A percentile compares a stretch with the other conserved stretches of the same genome.
phyloP scores from a whole-genome alignment of 2,113 vertebrate species.

The Seriola quinqueradiata region DNA sequence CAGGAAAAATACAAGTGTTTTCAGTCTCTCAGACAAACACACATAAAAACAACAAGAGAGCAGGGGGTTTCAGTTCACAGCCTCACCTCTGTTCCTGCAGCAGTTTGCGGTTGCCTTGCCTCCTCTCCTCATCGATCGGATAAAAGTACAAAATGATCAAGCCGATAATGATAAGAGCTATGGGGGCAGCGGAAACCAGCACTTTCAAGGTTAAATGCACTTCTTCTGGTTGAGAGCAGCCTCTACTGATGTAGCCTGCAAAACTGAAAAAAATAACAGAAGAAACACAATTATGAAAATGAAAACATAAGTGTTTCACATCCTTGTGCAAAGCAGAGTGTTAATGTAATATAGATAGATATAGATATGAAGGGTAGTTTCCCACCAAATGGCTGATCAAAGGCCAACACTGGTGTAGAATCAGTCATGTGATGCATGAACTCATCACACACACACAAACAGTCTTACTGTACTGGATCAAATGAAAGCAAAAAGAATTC shows the following conservation, averaged over 20 bases:
- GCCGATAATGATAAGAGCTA: slow-evolving; percentile 90
- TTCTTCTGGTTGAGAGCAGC: slow-evolving; percentile 88
- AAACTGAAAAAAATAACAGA: slow-evolving; percentile 83
- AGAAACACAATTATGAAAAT: not conserved
- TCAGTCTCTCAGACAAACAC: not conserved
- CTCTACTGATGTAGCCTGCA: slow-evolving; percentile 91
- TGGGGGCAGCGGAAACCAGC: slow-evolving; percentile 90
- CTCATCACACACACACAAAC: slow-evolving; percentile 14
- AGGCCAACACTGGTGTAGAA: not conserved
- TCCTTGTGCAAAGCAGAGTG: too few species aligned
- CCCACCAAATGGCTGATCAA: slow-evolving; percentile 3
- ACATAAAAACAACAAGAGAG: not conserved
- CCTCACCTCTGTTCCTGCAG: slow-evolving; percentile 91
- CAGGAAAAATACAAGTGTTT: not conserved
- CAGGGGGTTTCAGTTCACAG: not conserved
- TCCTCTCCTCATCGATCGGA: slow-evolving; percentile 91
- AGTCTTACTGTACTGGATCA: slow-evolving; percentile 47
- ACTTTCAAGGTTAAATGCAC: slow-evolving; percentile 92
- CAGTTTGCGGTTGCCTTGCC: slow-evolving; percentile 91
- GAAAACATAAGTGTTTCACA: not conserved
- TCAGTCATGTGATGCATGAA: slow-evolving; percentile 26
- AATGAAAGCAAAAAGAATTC: slow-evolving; percentile 25
- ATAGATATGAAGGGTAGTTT: not conserved
- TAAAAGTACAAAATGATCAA: slow-evolving; percentile 91
- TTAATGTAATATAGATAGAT: too few species aligned